Conservation (phyloP, 2,797 vertebrate species). For the Acrossocheilus fasciatus region DNA sequence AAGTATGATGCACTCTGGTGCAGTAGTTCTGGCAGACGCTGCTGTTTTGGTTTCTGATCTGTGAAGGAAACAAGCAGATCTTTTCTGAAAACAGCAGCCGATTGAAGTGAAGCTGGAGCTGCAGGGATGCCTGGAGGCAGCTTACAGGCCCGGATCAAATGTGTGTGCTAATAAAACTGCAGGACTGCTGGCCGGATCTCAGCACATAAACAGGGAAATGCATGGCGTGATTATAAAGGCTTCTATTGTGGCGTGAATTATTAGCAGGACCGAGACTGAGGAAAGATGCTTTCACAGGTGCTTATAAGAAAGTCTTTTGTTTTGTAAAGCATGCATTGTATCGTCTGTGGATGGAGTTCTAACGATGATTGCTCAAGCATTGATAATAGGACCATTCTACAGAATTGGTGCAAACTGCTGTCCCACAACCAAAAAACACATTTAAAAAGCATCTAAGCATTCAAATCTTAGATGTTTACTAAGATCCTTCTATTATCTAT, state of each 20-base stretch:
- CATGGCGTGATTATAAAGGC: background rate
- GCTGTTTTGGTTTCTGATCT: conserved; percentile 36
- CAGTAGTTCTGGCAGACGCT: conserved; percentile 26
- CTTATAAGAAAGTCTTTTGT: background rate
- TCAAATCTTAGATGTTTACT: too few relatives aligned
- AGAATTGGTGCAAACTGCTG: too few relatives aligned
- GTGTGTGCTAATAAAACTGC: conserved; percentile 23
- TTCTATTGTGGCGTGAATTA: background rate
- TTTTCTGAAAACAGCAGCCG: conserved; percentile 42
- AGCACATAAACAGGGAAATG: conserved; percentile 27
- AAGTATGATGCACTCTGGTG: conserved; percentile 1
- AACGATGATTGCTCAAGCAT: background rate
- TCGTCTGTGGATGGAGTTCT: background rate
- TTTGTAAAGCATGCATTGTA: background rate
- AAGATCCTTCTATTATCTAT: too few relatives aligned
- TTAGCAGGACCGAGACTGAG: background rate
- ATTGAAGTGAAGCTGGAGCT: conserved; percentile 40
- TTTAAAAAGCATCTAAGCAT: too few relatives aligned
- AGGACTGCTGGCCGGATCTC: background rate
- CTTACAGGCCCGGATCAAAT: conserved; percentile 9
- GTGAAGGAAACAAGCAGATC: conserved; percentile 21
- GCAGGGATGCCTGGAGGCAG: conserved; percentile 24
- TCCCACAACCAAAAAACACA: too few relatives aligned
- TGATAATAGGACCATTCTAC: background rate
- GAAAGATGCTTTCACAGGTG: background rate